phyloP scores from a whole-genome alignment of 2,113 vertebrate species.

The Cryptomyrus ogoouensis region DNA sequence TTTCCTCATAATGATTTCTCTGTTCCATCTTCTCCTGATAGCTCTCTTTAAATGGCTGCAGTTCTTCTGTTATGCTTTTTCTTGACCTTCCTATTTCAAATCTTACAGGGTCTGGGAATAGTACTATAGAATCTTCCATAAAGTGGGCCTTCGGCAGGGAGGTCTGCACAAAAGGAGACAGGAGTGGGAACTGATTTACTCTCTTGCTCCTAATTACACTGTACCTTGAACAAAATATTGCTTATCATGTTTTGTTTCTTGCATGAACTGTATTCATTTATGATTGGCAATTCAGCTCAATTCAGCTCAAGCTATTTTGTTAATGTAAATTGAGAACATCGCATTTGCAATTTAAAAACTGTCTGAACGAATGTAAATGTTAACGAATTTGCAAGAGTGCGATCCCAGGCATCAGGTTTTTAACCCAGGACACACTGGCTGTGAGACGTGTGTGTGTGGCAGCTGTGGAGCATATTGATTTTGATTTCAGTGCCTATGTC shows the following conservation, averaged over 20 bases:
- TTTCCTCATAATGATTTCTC: constrained; percentile 29
- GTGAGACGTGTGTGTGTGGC: neutral
- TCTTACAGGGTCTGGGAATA: constrained; percentile 24
- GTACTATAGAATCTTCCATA: constrained; percentile 4
- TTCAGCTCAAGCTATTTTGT: neutral
- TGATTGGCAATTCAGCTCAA: neutral
- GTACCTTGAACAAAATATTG: neutral
- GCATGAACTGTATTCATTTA: neutral
- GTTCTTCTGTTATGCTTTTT: neutral
- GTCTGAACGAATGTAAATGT: neutral
- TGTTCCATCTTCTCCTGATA: constrained; percentile 25
- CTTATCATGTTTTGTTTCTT: neutral
- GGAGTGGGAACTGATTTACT: neutral
- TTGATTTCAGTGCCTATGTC: no score
- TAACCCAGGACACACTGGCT: neutral
- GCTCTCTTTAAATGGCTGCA: neutral
- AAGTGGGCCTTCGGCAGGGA: neutral
- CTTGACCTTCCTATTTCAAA: neutral
- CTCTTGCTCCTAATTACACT: neutral
- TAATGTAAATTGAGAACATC: no score
- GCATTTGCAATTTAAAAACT: neutral
- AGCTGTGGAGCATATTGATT: no score
- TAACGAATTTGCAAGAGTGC: neutral
- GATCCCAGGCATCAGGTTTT: neutral
- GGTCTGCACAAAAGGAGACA: constrained; percentile 10